Evolutionary conservation across 1,140 invertebrate genomes (phyloP).

Genomic region (Drosophila littoralis): DNA sequence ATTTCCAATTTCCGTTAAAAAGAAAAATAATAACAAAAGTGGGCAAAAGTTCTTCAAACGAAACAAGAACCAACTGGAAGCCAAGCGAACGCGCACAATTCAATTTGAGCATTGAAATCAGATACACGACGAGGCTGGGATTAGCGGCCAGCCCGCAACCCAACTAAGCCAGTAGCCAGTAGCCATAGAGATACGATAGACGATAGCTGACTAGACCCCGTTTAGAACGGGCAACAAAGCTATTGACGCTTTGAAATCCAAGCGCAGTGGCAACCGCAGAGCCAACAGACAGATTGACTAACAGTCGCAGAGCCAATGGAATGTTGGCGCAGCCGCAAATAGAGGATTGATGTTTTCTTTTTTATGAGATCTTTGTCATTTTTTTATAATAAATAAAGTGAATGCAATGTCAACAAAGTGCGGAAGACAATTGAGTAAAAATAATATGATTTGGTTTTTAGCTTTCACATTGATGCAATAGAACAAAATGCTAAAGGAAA

Average conservation of each 20-base stretch:
- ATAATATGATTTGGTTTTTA: conserved; percentile 41
- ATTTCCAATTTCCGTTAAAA: conserved; percentile 70
- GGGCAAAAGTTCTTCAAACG: conserved; percentile 22
- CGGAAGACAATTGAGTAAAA: conserved; percentile 55
- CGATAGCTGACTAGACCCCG: not conserved
- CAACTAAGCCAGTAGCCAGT: conserved; percentile 55
- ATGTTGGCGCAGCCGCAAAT: conserved; percentile 65
- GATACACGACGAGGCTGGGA: conserved; percentile 45
- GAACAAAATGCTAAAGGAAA: not conserved
- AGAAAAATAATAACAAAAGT: conserved; percentile 40
- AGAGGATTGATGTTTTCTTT: not conserved
- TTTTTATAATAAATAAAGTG: conserved; percentile 12
- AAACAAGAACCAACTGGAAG: conserved; percentile 43
- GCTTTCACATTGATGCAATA: conserved; percentile 39
- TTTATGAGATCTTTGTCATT: conserved; percentile 10
- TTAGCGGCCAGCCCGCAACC: conserved; percentile 28
- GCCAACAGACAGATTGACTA: conserved; percentile 10
- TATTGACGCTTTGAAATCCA: conserved; percentile 52
- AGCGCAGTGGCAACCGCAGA: conserved; percentile 32
- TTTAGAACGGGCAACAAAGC: conserved; percentile 46
- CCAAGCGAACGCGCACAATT: conserved; percentile 55
- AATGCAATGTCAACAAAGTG: conserved; percentile 40
- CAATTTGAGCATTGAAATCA: conserved; percentile 76
- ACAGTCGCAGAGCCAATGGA: conserved; percentile 57
- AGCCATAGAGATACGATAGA: conserved; percentile 23